Evolutionary conservation across 2,888 invertebrate species (phyloP).

Genomic region (Leucoma salicis): DNA sequence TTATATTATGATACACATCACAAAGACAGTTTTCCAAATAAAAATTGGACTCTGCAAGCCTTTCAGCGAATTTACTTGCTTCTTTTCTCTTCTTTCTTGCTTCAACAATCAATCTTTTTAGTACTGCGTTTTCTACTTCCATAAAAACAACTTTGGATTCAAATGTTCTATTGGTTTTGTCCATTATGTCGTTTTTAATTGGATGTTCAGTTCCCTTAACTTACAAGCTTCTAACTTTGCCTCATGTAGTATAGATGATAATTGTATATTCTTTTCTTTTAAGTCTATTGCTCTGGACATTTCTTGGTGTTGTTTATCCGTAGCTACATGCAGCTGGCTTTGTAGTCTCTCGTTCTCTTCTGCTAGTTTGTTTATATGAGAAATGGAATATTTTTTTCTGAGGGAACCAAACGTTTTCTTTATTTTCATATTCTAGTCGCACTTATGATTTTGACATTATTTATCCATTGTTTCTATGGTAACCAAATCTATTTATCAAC

Average conservation of each 20-base stretch:
- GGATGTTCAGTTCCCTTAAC: slow-evolving; percentile 20
- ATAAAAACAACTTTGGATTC: background rate
- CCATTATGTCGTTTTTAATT: slow-evolving; percentile 1
- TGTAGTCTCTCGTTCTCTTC: slow-evolving; percentile 49
- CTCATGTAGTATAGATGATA: slow-evolving; percentile 44
- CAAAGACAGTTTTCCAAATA: slow-evolving; percentile 50
- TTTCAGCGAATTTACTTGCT: slow-evolving; percentile 50
- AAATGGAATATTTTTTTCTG: slow-evolving; percentile 11
- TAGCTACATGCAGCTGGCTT: slow-evolving; percentile 44
- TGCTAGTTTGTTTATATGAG: slow-evolving; percentile 26
- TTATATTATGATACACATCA: slow-evolving; percentile 44
- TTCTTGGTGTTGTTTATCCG: slow-evolving; percentile 67
- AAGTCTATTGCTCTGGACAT: slow-evolving; percentile 69
- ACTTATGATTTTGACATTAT: background rate
- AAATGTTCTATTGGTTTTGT: background rate
- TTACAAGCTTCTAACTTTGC: slow-evolving; percentile 41
- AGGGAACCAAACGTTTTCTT: slow-evolving; percentile 23
- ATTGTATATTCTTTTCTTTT: slow-evolving; percentile 48
- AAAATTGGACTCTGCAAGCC: slow-evolving; percentile 57
- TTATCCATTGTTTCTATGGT: no score
- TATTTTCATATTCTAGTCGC: slow-evolving; percentile 34
- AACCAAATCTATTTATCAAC: no score
- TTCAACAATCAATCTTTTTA: slow-evolving; percentile 43
- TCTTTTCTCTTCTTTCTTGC: slow-evolving; percentile 52
- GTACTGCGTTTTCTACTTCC: slow-evolving; percentile 41